Percentiles rank a stretch among this genome's conserved stretches.
These are phyloP conservation scores for Drosophila ananassae DNA, from an alignment of 1,140 invertebrate species.

Conservation along the genomic window DNA sequence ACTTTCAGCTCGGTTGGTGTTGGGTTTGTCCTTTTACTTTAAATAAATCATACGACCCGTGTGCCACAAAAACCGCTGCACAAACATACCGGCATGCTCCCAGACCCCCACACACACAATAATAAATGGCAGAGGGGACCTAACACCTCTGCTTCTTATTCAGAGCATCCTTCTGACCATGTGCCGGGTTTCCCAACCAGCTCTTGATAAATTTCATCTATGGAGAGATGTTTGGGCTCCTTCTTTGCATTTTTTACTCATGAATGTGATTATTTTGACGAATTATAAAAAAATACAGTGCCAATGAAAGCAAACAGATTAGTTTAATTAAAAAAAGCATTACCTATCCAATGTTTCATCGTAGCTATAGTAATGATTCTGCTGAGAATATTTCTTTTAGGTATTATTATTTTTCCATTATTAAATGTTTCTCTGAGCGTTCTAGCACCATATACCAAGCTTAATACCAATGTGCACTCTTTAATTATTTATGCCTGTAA, in stretches of 20 bases:
- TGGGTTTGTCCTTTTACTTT: constrained; percentile 47
- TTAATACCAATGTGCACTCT: constrained; percentile 29
- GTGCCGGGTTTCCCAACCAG: constrained; percentile 23
- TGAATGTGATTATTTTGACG: constrained; percentile 1
- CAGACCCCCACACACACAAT: constrained; percentile 21
- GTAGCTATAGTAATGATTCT: too few species aligned
- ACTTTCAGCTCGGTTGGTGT: constrained; percentile 19
- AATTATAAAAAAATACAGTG: neutral
- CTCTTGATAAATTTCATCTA: constrained; percentile 55
- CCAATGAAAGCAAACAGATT: neutral
- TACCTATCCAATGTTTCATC: too few species aligned
- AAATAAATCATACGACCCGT: constrained; percentile 75
- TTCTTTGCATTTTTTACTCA: neutral
- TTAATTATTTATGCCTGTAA: constrained; percentile 70
- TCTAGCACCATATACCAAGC: neutral
- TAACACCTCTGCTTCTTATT: neutral
- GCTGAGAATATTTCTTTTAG: too few species aligned
- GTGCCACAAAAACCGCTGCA: constrained; percentile 61
- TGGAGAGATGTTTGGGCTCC: constrained; percentile 19
- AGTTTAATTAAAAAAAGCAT: too few species aligned
- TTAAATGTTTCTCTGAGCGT: neutral
- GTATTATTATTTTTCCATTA: neutral
- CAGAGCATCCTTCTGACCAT: constrained; percentile 31
- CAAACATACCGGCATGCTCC: constrained; percentile 40
- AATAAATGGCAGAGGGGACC: constrained; percentile 14